A percentile compares a stretch with the other conserved stretches of the same genome.
Conservation (phyloP, 1,140 invertebrate genomes). For the Habropoda laboriosa region DNA sequence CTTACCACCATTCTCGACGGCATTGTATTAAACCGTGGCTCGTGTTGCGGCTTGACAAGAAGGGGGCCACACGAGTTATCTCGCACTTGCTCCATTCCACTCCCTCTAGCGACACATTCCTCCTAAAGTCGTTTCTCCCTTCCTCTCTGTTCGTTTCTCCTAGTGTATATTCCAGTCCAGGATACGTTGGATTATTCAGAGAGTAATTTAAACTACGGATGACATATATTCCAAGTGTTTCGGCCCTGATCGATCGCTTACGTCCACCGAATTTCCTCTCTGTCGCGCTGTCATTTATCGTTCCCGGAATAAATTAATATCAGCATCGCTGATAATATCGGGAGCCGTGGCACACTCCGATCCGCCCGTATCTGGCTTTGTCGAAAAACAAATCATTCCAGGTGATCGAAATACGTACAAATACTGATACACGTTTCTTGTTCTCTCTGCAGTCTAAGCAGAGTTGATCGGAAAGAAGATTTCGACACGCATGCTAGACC, state of each 20-base stretch:
- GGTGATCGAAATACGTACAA: background rate
- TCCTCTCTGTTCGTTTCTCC: background rate
- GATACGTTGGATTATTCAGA: slow-evolving; percentile 55
- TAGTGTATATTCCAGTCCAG: background rate
- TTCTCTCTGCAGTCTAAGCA: no score
- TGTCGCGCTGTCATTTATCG: slow-evolving; percentile 32
- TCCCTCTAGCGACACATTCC: background rate
- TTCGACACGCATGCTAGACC: background rate
- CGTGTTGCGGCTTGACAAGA: slow-evolving; percentile 67
- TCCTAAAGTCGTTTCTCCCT: background rate
- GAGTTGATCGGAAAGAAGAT: background rate
- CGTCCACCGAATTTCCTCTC: slow-evolving; percentile 13
- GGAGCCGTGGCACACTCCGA: background rate
- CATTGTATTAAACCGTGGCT: slow-evolving; percentile 65
- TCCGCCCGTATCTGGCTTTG: background rate
- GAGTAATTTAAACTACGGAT: slow-evolving; percentile 60
- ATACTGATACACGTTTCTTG: no score
- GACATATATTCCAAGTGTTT: slow-evolving; percentile 47
- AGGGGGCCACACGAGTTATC: slow-evolving; percentile 54
- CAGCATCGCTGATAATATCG: background rate
- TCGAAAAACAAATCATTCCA: background rate
- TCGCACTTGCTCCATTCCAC: slow-evolving; percentile 6
- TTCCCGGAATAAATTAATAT: slow-evolving; percentile 21
- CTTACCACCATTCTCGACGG: slow-evolving; percentile 38
- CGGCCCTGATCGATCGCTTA: slow-evolving; percentile 37